Percentiles rank a stretch among this genome's conserved stretches.
These are phyloP conservation scores for Archegozetes longisetosus DNA, from an alignment of 1,140 invertebrate genomes.

Conservation along the genomic window DNA sequence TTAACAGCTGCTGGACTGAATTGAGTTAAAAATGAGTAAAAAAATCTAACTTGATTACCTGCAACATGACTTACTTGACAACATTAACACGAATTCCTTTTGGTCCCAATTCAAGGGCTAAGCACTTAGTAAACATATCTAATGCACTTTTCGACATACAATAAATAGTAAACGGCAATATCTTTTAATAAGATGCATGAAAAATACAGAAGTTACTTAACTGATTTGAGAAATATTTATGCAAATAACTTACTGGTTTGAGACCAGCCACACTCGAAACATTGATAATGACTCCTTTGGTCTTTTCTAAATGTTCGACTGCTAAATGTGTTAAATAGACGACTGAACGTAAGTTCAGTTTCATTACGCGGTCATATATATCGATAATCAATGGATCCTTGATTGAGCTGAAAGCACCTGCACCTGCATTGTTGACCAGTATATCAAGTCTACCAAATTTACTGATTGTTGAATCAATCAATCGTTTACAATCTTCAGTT, in stretches of 20 bases:
- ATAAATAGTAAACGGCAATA: slow-evolving; percentile 33
- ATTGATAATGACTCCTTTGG: slow-evolving; percentile 1
- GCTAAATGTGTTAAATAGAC: background rate
- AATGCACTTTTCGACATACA: slow-evolving; percentile 71
- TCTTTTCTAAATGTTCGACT: background rate
- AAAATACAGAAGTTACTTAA: background rate
- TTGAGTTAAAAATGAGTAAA: background rate
- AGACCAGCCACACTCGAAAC: background rate
- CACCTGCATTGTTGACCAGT: slow-evolving; percentile 2
- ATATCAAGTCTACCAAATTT: background rate
- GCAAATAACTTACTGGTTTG: background rate
- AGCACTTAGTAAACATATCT: slow-evolving; percentile 69
- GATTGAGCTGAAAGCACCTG: background rate
- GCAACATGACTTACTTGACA: slow-evolving; percentile 4
- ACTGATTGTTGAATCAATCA: background rate
- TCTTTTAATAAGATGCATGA: background rate
- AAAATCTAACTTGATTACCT: background rate
- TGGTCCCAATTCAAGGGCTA: slow-evolving; percentile 22
- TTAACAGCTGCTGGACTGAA: slow-evolving; percentile 1
- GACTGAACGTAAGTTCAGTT: background rate
- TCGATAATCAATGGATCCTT: background rate
- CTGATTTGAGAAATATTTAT: background rate
- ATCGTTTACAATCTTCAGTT: background rate
- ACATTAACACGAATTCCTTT: slow-evolving; percentile 36
- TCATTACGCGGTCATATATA: background rate